These are phyloP conservation scores for Oceanites oceanicus DNA, from an alignment of 2,113 vertebrate species.

Conservation along the genomic window DNA sequence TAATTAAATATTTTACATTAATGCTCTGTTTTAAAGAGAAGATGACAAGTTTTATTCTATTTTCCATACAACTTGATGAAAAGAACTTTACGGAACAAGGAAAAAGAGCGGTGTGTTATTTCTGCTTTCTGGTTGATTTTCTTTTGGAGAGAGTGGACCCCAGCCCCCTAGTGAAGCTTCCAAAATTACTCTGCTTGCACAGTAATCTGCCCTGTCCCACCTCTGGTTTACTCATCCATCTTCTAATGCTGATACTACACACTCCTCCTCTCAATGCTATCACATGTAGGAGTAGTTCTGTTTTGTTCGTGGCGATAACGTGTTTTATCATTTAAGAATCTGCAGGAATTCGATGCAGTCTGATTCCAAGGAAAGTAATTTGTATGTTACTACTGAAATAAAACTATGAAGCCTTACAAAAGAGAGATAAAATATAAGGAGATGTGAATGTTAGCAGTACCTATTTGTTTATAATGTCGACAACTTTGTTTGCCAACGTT, in stretches of 20 bases:
- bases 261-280: neutral
- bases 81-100: neutral
- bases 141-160: neutral
- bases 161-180: neutral
- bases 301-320: neutral
- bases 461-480: neutral
- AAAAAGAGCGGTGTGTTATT: neutral
- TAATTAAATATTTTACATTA: neutral
- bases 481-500: neutral
- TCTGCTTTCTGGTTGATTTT: neutral
- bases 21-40: neutral
- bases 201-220: neutral
- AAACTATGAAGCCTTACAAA: neutral
- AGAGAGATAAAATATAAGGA: neutral
- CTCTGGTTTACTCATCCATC: neutral
- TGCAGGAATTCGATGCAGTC: neutral
- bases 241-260: neutral
- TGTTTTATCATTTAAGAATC: neutral
- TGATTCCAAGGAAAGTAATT: neutral
- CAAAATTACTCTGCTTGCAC: neutral
- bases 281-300: neutral
- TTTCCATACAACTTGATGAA: neutral
- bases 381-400: neutral
- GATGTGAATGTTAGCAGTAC: neutral
- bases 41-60: neutral